A percentile compares a stretch with the other conserved stretches of the same genome.
These are phyloP conservation scores for Apogon hyalosoma DNA, from an alignment of 2,797 vertebrate species.

Conservation along the genomic window DNA sequence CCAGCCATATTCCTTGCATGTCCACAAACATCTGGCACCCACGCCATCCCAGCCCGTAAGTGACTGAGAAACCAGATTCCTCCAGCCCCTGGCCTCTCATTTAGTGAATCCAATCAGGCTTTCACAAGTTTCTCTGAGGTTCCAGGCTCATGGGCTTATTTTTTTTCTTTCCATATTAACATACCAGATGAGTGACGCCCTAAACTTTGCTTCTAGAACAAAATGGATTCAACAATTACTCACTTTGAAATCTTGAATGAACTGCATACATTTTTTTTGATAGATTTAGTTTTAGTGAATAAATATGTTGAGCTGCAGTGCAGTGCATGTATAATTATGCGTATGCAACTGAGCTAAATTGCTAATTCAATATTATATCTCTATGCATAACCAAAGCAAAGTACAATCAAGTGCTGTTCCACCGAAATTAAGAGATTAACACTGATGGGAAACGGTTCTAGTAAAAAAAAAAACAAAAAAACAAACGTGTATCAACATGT, in stretches of 20 bases:
- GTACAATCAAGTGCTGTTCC: conserved; percentile 11
- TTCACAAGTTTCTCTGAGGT: conserved; percentile 37
- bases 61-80: conserved; percentile 59
- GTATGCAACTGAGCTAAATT: conserved; percentile 27
- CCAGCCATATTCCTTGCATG: conserved; percentile 55
- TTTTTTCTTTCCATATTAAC: conserved; percentile 31
- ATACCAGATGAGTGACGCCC: conserved; percentile 19
- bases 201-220: conserved; percentile 10
- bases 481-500: conserved; percentile 43
- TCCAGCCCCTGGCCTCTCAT: conserved; percentile 42
- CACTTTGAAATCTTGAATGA: conserved; percentile 7
- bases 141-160: conserved; percentile 4
- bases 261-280: neutral
- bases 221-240: neutral
- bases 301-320: conserved; percentile 4
- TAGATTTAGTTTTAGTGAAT: conserved; percentile 9
- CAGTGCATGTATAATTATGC: neutral
- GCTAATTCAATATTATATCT: conserved; percentile 17
- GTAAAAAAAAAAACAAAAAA: conserved; percentile 26
- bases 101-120: conserved; percentile 39
- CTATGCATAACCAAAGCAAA: conserved; percentile 11
- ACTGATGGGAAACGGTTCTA: conserved; percentile 16
- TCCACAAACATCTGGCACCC: conserved; percentile 78
- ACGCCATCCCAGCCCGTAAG: conserved; percentile 51
- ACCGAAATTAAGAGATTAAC: conserved; percentile 31